phyloP scores from a whole-genome alignment of 2,888 invertebrate genomes.

The Eupithecia exiguata region DNA sequence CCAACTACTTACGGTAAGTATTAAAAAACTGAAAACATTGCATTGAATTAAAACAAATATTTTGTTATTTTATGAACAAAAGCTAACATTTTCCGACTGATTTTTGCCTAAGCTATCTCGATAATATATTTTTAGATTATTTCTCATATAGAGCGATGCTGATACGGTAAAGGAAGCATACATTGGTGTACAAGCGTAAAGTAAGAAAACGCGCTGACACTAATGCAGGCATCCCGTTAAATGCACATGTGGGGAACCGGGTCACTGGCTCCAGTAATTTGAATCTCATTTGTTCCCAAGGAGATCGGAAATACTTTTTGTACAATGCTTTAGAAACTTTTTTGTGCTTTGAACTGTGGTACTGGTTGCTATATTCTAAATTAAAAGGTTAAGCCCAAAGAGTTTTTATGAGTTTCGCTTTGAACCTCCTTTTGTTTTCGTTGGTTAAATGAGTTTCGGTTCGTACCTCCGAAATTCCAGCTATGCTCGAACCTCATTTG shows the following conservation, averaged over 20 bases:
- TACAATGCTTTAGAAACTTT: neutral
- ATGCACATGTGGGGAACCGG: constrained; percentile 27
- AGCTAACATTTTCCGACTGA: too few species aligned
- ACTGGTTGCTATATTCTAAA: neutral
- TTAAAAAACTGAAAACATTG: too few species aligned
- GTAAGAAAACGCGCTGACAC: constrained; percentile 24
- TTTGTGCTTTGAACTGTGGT: neutral
- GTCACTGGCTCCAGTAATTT: constrained; percentile 22
- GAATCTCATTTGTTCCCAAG: constrained; percentile 23
- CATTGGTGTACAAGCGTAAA: neutral
- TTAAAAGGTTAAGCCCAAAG: neutral
- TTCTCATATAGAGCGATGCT: too few species aligned
- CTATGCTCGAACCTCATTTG: neutral
- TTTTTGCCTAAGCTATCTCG: too few species aligned
- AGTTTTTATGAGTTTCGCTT: neutral
- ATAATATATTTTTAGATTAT: too few species aligned
- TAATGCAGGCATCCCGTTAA: constrained; percentile 26
- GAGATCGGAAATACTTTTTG: constrained; percentile 7
- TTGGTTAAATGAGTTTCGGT: neutral
- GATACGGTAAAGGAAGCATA: neutral
- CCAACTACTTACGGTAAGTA: too few species aligned
- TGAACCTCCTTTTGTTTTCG: neutral
- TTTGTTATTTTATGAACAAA: too few species aligned
- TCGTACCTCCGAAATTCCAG: neutral
- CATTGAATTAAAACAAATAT: too few species aligned